Conservation (phyloP, 30 jellyfish, hydroid and myxozoan genomes). For the Sanderia malayensis region DNA sequence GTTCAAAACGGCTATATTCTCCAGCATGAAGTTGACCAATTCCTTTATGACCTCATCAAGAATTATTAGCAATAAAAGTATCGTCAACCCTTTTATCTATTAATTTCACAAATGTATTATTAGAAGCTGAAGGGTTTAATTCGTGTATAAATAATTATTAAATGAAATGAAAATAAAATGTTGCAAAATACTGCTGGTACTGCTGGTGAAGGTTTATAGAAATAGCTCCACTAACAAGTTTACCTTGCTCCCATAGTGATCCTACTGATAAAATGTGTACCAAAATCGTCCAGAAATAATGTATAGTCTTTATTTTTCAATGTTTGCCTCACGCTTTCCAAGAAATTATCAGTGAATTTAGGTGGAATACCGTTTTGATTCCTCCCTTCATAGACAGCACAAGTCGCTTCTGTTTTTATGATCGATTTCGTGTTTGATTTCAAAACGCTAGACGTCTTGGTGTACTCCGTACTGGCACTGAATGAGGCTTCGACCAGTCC, state of each 20-base stretch:
- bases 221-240: neutral
- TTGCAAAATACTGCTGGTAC: too few species aligned
- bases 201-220: neutral
- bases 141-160: neutral
- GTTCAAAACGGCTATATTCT: neutral
- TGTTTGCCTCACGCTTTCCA: slow-evolving; percentile 15
- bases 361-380: slow-evolving; percentile 50
- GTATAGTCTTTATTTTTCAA: slow-evolving; percentile 6
- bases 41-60: too few species aligned
- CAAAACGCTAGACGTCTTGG: slow-evolving; percentile 36
- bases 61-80: too few species aligned
- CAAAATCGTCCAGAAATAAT: slow-evolving; percentile 37
- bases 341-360: slow-evolving; percentile 29
- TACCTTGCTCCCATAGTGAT: slow-evolving; percentile 61
- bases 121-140: neutral
- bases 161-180: too few species aligned
- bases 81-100: too few species aligned
- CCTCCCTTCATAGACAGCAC: slow-evolving; percentile 38
- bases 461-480: slow-evolving; percentile 45
- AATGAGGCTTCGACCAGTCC: slow-evolving; percentile 33
- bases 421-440: slow-evolving; percentile 31
- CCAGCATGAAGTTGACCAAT: too few species aligned
- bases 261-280: slow-evolving; percentile 36
- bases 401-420: slow-evolving; percentile 43
- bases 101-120: neutral